Base-by-base conservation (phyloP, 2,888 invertebrate genomes). In the Ectemnius continuus region DNA sequence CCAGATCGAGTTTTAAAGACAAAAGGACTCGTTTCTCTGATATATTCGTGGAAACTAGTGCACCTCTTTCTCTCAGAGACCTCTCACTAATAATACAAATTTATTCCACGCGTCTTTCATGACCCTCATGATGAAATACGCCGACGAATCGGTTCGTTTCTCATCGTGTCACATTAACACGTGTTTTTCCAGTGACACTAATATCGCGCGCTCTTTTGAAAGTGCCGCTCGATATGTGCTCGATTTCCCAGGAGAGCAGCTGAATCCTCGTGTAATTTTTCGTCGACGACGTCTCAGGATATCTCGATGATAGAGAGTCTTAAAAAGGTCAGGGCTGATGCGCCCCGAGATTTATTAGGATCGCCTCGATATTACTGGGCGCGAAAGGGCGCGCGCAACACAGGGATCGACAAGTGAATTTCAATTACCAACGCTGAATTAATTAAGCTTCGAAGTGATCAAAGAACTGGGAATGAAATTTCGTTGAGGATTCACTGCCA, bases 291-390 rank as follows among this genome's bases (percentile, higher is more conserved):
- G 61, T 61, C 36, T 11, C 56, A n/a, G 20, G 52, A 36, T 36
- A 36, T 36, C 11, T 26, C 69, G 47, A 66, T 71, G 75, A 79
- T 60, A 58, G 62, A 75, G 67, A 64, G 66, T 36, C 46, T 57
- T 23, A 63, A 68, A 67, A 82, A 82, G 80, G 78, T 82, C 82
- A 82, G 73, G 81, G 80, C 62, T 70, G 61, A 61, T 23, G 47
- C 46, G 63, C 70, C 64, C 52, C 60, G 80, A 75, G 78, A 82
- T 78, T 82, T 67, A 73, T 78, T 70, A 62, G 2, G n/a, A 52
- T 16, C 16, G 52, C n/a, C 52, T 52, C 52, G 36, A 36, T 36
- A 36, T 11, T 1, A 6, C 36, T 36, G 36, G 0, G 52, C 52
- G 52, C 11, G 52, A 23, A 23, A 23, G 23, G 23, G 23, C 23